Conservation (phyloP, 1,140 invertebrate species). For the Limonius californicus region DNA sequence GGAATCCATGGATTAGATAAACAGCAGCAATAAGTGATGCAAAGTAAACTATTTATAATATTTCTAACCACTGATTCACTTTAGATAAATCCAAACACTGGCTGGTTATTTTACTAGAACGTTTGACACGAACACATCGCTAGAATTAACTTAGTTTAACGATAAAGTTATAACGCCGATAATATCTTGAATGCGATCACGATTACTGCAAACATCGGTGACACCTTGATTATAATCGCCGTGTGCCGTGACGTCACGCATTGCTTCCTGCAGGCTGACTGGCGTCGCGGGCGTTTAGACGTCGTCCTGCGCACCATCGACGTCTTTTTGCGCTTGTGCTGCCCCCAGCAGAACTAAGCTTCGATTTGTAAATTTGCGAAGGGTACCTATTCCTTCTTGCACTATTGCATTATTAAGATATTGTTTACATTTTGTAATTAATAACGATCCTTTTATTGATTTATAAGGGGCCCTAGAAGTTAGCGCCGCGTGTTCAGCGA, state of each 20-base stretch:
- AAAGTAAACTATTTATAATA: neutral
- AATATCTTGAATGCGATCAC: constrained; percentile 3
- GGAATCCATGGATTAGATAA: too few species aligned
- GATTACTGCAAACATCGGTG: constrained; percentile 4
- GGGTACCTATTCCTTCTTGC: constrained; percentile 16
- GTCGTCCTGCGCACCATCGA: constrained; percentile 40
- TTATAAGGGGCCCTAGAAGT: too few species aligned
- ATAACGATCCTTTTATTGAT: too few species aligned
- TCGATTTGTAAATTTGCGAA: constrained; percentile 44
- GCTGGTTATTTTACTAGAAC: neutral
- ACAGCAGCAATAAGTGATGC: neutral
- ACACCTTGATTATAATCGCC: constrained; percentile 15
- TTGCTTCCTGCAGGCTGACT: constrained; percentile 39
- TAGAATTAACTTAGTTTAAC: neutral
- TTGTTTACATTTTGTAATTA: too few species aligned
- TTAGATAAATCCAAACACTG: neutral
- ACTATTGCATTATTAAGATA: too few species aligned
- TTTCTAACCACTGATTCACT: neutral
- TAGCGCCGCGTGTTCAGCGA: too few species aligned
- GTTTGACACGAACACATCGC: neutral
- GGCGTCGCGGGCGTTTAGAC: constrained; percentile 33
- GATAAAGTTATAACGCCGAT: neutral
- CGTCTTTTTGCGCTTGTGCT: constrained; percentile 36
- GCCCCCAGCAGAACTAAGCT: constrained; percentile 31
- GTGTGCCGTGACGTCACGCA: constrained; percentile 28